Conservation (phyloP, 2,888 invertebrate species). For the Chymomyza caudatula region DNA sequence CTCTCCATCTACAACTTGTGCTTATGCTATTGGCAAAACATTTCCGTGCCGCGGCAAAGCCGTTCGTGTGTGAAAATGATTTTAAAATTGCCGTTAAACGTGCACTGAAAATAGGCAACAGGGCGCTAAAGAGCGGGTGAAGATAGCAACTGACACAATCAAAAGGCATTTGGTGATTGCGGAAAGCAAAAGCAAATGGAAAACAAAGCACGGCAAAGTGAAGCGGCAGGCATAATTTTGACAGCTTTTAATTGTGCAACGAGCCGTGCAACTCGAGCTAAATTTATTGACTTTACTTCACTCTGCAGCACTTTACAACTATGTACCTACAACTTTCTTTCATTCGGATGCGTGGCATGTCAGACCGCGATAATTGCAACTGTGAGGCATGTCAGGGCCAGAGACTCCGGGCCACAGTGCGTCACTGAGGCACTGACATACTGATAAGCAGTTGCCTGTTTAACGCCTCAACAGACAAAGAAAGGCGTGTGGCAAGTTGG, state of each 20-base stretch:
- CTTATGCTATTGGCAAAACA: constrained; percentile 45
- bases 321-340: too few species aligned
- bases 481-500: neutral
- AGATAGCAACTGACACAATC: constrained; percentile 40
- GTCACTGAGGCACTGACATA: constrained; percentile 4
- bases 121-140: neutral
- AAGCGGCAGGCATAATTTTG: constrained; percentile 48
- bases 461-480: constrained; percentile 59
- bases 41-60: constrained; percentile 52
- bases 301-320: neutral
- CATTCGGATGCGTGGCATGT: neutral
- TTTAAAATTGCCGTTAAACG: constrained; percentile 62
- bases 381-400: constrained; percentile 45
- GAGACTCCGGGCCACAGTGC: constrained; percentile 31
- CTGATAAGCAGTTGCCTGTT: constrained; percentile 32
- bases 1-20: constrained; percentile 1
- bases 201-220: constrained; percentile 20
- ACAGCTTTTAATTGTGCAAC: constrained; percentile 69
- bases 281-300: neutral
- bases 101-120: constrained; percentile 13
- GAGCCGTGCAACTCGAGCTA: constrained; percentile 25
- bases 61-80: constrained; percentile 72
- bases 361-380: neutral
- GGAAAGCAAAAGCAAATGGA: constrained; percentile 19
- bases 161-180: constrained; percentile 49